These are phyloP conservation scores for Ardeotis arabs DNA, from an alignment of 2,113 vertebrate genomes.

Conservation along the genomic window DNA sequence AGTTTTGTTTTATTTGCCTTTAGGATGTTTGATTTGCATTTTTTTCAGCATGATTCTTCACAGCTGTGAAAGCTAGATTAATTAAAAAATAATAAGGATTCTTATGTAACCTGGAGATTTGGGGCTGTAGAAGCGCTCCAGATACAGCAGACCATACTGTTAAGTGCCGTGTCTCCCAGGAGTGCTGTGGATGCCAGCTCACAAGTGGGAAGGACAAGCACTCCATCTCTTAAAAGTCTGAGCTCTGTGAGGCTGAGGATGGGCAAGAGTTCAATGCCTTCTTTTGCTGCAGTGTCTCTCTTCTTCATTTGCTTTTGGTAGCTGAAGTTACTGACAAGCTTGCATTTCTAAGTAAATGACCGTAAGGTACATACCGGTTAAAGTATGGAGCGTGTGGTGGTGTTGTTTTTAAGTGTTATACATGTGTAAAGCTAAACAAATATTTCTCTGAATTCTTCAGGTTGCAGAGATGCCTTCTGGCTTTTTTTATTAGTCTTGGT, in stretches of 20 bases:
- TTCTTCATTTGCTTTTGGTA: not conserved
- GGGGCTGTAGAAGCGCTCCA: not conserved
- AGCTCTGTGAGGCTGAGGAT: not conserved
- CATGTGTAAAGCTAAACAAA: not conserved
- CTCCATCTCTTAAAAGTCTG: not conserved
- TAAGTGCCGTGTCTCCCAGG: not conserved
- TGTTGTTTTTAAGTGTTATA: not conserved
- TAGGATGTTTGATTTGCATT: not conserved
- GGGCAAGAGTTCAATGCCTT: not conserved
- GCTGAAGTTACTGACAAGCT: not conserved
- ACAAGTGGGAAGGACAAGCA: not conserved
- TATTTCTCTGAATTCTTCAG: not conserved
- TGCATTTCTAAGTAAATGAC: not conserved
- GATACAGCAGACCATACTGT: not conserved
- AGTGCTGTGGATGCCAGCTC: not conserved
- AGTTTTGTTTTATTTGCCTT: not conserved
- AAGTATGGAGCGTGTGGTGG: rapidly evolving
- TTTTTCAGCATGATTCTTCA: not conserved
- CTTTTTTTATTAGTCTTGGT: not conserved
- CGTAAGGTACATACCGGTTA: not conserved
- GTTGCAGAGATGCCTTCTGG: not conserved
- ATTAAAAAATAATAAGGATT: not conserved
- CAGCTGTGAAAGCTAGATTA: not conserved
- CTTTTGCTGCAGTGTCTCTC: not conserved
- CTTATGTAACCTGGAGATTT: not conserved